phyloP scores from a whole-genome alignment of 2,113 vertebrate genomes.

The Saimiri boliviensis region DNA sequence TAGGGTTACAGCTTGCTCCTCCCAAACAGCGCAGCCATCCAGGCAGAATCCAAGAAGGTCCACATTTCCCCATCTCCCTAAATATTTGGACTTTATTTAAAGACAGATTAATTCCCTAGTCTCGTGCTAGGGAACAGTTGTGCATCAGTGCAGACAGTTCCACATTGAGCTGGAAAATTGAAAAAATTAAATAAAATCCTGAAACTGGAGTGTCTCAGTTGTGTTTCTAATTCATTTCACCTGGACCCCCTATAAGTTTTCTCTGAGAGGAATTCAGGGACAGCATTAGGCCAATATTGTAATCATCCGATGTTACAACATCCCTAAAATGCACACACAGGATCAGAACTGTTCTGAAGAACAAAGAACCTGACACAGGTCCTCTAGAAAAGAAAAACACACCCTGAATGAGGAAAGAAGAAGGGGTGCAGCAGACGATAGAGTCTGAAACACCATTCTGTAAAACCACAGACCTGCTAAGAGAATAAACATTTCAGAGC shows the following conservation, averaged over 20 bases:
- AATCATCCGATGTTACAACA: not conserved
- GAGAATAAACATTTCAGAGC: slow-evolving; percentile 70
- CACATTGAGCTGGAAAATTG: not conserved
- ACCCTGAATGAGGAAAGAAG: not conserved
- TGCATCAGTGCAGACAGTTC: not conserved
- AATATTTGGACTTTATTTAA: not conserved
- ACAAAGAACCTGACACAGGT: not conserved
- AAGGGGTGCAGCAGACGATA: not conserved
- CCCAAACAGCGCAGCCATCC: not conserved
- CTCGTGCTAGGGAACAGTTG: not conserved
- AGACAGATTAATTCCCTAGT: not conserved
- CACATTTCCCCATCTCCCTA: not conserved
- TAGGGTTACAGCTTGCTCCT: not conserved
- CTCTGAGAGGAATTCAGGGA: not conserved
- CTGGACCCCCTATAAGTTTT: not conserved
- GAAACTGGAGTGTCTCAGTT: not conserved
- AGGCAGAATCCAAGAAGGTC: not conserved
- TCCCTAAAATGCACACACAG: not conserved
- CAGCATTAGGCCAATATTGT: not conserved
- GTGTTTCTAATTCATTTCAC: not conserved
- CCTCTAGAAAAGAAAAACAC: not conserved
- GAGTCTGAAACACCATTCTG: not conserved
- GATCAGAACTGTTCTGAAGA: not conserved
- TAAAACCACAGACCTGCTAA: not conserved
- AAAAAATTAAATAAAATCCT: not conserved